A percentile compares a stretch with the other conserved stretches of the same genome.
These are phyloP conservation scores for Dasysyrphus albostriatus DNA, from an alignment of 2,888 invertebrate species.

Conservation along the genomic window DNA sequence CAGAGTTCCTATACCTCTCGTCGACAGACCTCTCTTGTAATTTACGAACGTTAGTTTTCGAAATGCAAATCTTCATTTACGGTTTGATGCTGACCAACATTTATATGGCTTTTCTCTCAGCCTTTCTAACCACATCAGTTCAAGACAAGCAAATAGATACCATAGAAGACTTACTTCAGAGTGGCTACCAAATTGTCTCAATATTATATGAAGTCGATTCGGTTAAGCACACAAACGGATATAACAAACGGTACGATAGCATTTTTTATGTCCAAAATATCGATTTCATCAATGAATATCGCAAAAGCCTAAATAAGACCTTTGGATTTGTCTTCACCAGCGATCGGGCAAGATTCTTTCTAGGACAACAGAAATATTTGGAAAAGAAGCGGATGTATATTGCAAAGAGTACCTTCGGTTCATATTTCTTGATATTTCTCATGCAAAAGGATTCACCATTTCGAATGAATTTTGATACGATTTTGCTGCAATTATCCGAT, in stretches of 20 bases:
- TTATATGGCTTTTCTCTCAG: conserved; percentile 56
- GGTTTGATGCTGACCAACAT: conserved; percentile 59
- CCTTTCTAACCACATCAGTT: conserved; percentile 66
- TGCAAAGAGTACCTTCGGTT: conserved; percentile 23
- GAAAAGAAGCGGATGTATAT: conserved; percentile 50
- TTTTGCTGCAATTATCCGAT: conserved; percentile 58
- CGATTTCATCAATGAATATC: conserved; percentile 56
- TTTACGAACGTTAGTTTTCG: conserved; percentile 36
- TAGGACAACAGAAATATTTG: conserved; percentile 61
- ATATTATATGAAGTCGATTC: conserved; percentile 31
- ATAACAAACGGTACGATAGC: conserved; percentile 7
- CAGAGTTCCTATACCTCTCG: conserved; percentile 53
- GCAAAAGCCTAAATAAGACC: conserved; percentile 46
- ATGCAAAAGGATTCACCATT: conserved; percentile 67
- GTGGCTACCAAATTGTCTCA: conserved; percentile 49
- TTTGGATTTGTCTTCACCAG: conserved; percentile 52
- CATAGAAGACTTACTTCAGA: conserved; percentile 36
- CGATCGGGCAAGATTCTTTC: conserved; percentile 53
- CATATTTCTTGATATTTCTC: conserved; percentile 39
- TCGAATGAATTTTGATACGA: conserved; percentile 49
- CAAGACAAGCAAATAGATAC: conserved; percentile 59
- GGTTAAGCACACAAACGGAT: conserved; percentile 32
- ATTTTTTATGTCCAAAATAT: conserved; percentile 41
- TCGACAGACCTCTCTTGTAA: conserved; percentile 28
- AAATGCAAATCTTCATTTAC: conserved; percentile 60